Percentiles rank a stretch among this genome's conserved stretches.
phyloP scores from a whole-genome alignment of 2,888 invertebrate species.

The Pycnomerus fuliginosus region DNA sequence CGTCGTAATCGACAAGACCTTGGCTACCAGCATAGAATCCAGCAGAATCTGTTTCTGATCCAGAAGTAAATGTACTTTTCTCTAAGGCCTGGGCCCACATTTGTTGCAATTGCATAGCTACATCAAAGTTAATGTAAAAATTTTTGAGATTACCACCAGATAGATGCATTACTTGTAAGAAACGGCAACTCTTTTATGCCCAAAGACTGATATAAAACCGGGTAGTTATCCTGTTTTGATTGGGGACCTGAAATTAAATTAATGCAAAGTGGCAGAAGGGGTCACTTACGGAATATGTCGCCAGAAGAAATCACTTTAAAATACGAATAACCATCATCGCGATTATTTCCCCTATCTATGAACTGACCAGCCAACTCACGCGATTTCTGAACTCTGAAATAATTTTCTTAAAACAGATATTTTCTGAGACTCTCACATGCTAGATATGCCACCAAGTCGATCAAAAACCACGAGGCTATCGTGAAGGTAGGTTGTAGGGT shows the following conservation, averaged over 20 bases:
- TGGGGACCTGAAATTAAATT: constrained; percentile 3
- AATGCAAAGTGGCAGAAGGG: constrained; percentile 6
- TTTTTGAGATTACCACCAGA: neutral
- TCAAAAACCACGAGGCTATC: too few relatives aligned
- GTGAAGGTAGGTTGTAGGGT: too few relatives aligned
- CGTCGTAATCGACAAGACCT: too few relatives aligned
- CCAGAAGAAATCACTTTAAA: neutral
- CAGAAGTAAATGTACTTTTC: constrained; percentile 2
- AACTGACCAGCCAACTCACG: neutral
- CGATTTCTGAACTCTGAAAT: neutral
- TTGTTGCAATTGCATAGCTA: constrained; percentile 9
- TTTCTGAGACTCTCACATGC: neutral
- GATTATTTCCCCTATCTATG: constrained; percentile 3
- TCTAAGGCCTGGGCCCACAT: constrained; percentile 14
- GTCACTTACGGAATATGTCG: constrained; percentile 1
- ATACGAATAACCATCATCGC: constrained; percentile 1
- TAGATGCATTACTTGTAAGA: constrained; percentile 4
- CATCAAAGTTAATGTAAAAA: neutral
- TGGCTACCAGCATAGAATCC: too few relatives aligned
- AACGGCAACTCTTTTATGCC: constrained; percentile 11
- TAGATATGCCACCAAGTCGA: too few relatives aligned
- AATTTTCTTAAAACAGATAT: neutral
- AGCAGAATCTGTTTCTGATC: constrained; percentile 4
- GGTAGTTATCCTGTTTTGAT: neutral
- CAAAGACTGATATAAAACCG: constrained; percentile 2